Evolutionary conservation across 2,113 vertebrate genomes (phyloP).

Genomic region (Gobiocypris rarus): DNA sequence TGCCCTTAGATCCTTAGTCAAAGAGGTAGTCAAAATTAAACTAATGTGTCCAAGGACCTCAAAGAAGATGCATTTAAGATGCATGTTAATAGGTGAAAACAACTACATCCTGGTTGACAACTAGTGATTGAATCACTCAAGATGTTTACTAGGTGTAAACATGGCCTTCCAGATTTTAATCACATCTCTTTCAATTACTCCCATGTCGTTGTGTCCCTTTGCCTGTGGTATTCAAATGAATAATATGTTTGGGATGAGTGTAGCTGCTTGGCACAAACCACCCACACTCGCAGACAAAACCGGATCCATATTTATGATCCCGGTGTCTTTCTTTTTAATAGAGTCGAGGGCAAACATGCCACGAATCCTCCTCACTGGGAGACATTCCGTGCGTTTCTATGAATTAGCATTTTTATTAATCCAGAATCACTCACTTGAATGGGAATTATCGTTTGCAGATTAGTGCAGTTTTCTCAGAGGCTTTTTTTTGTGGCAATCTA

Average conservation of each 20-base stretch:
- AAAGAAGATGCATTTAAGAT: not conserved
- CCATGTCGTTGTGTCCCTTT: not conserved
- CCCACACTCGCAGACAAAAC: conserved; percentile 34
- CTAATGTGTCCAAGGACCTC: not conserved
- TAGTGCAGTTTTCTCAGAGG: conserved; percentile 68
- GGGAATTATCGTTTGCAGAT: conserved; percentile 68
- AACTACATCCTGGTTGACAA: not conserved
- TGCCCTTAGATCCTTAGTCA: not conserved
- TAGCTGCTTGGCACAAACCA: conserved; percentile 26
- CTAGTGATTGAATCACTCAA: not conserved
- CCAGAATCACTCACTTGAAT: conserved; percentile 69
- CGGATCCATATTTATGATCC: conserved; percentile 24
- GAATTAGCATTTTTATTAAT: conserved; percentile 77
- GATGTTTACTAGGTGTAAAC: not conserved
- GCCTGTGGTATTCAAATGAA: conserved; percentile 38
- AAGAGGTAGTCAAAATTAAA: not conserved
- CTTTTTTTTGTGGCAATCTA: conserved; percentile 65
- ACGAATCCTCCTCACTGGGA: conserved; percentile 37
- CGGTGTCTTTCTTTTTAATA: conserved; percentile 16
- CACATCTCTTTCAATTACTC: conserved; percentile 28
- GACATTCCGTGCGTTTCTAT: conserved; percentile 68
- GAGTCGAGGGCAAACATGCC: conserved; percentile 18
- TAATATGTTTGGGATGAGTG: conserved; percentile 16
- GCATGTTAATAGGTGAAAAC: not conserved
- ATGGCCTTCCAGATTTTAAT: not conserved